phyloP scores from a whole-genome alignment of 1,140 invertebrate species.

The Bombyx mori region ASM3026992v2 NC_085129.1:11024001-11024500 shows the following conservation, averaged over 20 bases:
- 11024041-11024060: too few species aligned
- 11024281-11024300: slow-evolving; percentile 28
- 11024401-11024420: slow-evolving; percentile 48
- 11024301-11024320: slow-evolving; percentile 35
- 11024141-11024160: too few species aligned
- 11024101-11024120: too few species aligned
- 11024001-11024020: too few species aligned
- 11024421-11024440: slow-evolving; percentile 50
- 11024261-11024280: slow-evolving; percentile 13
- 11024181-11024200: too few species aligned
- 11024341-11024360: slow-evolving; percentile 40
- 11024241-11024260: slow-evolving; percentile 14
- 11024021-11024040: too few species aligned
- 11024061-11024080: too few species aligned
- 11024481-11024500: slow-evolving; percentile 43
- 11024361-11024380: slow-evolving; percentile 56
- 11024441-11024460: slow-evolving; percentile 51
- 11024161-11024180: too few species aligned
- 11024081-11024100: too few species aligned
- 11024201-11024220: too few species aligned
- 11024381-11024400: slow-evolving; percentile 45
- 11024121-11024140: too few species aligned
- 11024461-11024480: slow-evolving; percentile 50
- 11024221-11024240: too few species aligned
- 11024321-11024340: slow-evolving; percentile 54